phyloP scores from a whole-genome alignment of 2,113 vertebrate species.

The Apteryx owenii region DNA sequence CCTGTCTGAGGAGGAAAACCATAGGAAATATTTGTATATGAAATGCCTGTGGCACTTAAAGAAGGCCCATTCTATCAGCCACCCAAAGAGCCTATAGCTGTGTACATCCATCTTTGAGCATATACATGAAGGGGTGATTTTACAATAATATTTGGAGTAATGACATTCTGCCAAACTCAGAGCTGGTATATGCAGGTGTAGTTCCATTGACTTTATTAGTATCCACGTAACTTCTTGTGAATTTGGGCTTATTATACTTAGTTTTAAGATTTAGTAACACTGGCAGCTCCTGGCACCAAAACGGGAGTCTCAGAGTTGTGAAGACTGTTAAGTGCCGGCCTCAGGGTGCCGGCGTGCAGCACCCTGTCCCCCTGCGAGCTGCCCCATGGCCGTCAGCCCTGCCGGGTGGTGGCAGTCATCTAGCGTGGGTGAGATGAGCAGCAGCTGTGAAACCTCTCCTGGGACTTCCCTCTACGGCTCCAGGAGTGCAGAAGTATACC shows the following conservation, averaged over 20 bases:
- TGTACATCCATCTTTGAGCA: neutral
- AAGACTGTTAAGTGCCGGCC: neutral
- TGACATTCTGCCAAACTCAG: neutral
- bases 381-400: neutral
- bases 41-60: constrained; percentile 13
- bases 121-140: neutral
- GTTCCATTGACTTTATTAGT: neutral
- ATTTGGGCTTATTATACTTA: neutral
- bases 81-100: neutral
- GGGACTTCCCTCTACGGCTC: no score
- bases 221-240: neutral
- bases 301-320: neutral
- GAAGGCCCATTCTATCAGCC: constrained; percentile 9
- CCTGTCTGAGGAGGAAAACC: constrained; percentile 18
- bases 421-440: neutral
- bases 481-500: neutral
- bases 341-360: neutral
- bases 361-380: no score
- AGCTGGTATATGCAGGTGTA: constrained; percentile 11
- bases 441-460: neutral
- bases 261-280: neutral
- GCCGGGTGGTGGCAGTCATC: neutral
- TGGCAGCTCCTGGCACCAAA: neutral
- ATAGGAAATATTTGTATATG: constrained; percentile 59
- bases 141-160: constrained; percentile 50